phyloP scores from a whole-genome alignment of 2,113 vertebrate genomes.

The Ctenomys sociabilis region DNA sequence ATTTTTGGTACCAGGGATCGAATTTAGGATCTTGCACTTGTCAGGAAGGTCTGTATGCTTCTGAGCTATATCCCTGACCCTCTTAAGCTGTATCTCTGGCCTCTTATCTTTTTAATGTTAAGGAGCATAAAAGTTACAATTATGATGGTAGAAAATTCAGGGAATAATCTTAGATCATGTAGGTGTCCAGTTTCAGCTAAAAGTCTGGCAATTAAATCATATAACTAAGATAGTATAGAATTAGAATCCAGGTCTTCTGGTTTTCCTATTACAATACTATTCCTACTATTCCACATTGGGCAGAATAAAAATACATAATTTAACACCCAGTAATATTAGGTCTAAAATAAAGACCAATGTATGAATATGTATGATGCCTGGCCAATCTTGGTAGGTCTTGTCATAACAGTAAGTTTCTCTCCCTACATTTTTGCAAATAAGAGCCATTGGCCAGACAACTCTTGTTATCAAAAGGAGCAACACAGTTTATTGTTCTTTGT shows the following conservation, averaged over 20 bases:
- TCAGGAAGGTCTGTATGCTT: too few species aligned
- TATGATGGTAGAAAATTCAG: not conserved
- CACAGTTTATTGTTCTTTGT: not conserved
- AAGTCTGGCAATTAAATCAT: not conserved
- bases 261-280: not conserved
- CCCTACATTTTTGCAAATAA: not conserved
- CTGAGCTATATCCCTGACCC: too few species aligned
- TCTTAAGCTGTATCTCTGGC: too few species aligned
- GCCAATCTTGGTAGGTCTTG: not conserved
- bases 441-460: not conserved
- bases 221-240: not conserved
- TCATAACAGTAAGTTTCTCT: not conserved
- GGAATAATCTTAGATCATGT: not conserved
- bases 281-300: not conserved
- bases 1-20: too few species aligned
- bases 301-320: not conserved
- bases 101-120: not conserved
- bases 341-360: not conserved
- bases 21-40: too few species aligned
- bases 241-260: not conserved
- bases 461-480: not conserved
- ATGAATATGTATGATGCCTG: not conserved
- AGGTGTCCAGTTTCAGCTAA: not conserved
- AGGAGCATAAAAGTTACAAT: not conserved
- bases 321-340: not conserved